phyloP scores from a whole-genome alignment of 1,140 invertebrate genomes.

The Brachionus paranguensis region DNA sequence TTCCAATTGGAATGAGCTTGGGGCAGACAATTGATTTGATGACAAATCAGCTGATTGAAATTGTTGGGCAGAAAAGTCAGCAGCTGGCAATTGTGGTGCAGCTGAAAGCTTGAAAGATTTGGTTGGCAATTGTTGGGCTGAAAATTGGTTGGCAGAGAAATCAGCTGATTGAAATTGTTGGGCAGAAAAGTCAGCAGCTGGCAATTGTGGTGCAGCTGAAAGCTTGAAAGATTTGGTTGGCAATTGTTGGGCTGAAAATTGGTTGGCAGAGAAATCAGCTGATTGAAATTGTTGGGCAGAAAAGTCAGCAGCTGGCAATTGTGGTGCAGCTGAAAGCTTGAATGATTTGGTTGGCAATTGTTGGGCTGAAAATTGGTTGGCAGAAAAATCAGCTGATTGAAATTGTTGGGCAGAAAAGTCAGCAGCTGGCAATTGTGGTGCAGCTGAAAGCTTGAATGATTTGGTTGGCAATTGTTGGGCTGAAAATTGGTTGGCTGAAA shows the following conservation, averaged over 20 bases:
- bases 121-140: not conserved
- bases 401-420: not conserved
- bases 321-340: not conserved
- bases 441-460: not conserved
- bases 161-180: no score
- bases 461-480: not conserved
- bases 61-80: not conserved
- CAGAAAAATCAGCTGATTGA: not conserved
- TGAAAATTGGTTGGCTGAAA: not conserved
- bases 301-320: not conserved
- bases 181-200: not conserved
- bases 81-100: not conserved
- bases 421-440: not conserved
- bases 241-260: not conserved
- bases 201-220: not conserved
- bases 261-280: not conserved
- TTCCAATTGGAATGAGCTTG: not conserved
- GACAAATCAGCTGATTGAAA: not conserved
- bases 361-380: not conserved
- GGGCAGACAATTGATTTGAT: not conserved
- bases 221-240: not conserved
- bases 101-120: no score
- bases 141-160: no score
- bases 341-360: not conserved
- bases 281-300: not conserved